These are phyloP conservation scores for Lepidonotus clava DNA, from an alignment of 2,888 invertebrate species.

Conservation along the genomic window DNA sequence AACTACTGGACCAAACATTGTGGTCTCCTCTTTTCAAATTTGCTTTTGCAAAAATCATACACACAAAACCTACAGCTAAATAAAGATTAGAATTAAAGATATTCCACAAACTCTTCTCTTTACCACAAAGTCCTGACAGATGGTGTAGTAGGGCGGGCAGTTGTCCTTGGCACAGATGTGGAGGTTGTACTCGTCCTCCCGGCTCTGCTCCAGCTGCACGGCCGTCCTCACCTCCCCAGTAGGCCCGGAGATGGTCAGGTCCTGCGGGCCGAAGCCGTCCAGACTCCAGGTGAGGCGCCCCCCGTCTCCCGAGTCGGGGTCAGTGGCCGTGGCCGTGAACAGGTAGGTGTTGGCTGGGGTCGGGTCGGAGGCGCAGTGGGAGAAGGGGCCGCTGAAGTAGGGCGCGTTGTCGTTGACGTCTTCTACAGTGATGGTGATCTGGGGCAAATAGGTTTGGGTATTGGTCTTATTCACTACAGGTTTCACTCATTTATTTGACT, in stretches of 20 bases:
- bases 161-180: neutral
- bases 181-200: neutral
- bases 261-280: neutral
- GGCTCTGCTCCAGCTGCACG: neutral
- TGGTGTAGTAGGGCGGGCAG: neutral
- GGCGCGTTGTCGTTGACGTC: constrained; percentile 73
- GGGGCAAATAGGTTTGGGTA: neutral
- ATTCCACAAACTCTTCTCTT: too few relatives aligned
- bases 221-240: neutral
- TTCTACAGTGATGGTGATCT: constrained; percentile 28
- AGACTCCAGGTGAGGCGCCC: neutral
- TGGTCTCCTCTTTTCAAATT: too few relatives aligned
- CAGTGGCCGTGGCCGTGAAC: neutral
- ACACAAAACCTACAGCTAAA: too few relatives aligned
- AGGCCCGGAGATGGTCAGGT: neutral
- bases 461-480: too few relatives aligned
- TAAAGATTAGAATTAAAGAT: too few relatives aligned
- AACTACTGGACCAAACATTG: too few relatives aligned
- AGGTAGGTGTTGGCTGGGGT: neutral
- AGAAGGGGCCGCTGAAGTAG: constrained; percentile 59
- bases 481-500: too few relatives aligned
- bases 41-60: too few relatives aligned
- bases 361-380: neutral
- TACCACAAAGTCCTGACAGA: neutral
- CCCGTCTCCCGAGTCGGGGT: neutral